Evolutionary conservation across 2,113 vertebrate species (phyloP).

Genomic region (Dinomys branickii): DNA sequence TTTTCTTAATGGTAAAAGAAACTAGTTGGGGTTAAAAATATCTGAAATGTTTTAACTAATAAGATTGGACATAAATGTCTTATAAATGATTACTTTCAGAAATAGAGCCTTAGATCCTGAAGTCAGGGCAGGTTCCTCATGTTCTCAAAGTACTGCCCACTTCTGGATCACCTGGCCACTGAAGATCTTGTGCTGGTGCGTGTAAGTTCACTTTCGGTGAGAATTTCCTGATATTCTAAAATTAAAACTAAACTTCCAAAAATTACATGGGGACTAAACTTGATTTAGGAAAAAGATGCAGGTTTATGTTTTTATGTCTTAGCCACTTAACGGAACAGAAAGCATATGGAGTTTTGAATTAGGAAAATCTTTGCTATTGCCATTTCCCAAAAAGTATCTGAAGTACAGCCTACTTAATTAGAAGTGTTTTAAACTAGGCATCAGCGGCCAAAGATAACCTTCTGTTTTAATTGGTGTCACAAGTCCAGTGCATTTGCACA

Average conservation of each 20-base stretch:
- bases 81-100: background rate
- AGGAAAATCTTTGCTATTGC: background rate
- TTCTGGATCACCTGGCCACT: background rate
- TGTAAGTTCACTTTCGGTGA: background rate
- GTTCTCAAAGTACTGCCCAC: background rate
- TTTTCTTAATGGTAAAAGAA: constrained; percentile 16
- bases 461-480: constrained; percentile 45
- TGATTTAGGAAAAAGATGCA: constrained; percentile 22
- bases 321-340: background rate
- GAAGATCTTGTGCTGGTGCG: background rate
- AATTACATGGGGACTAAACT: background rate
- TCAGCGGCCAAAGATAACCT: background rate
- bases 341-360: background rate
- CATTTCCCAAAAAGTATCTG: background rate
- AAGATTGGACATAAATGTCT: background rate
- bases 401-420: background rate
- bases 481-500: background rate
- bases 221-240: constrained; percentile 3
- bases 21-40: background rate
- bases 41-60: background rate
- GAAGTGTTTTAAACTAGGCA: constrained; percentile 11
- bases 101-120: constrained; percentile 1
- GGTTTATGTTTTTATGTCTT: background rate
- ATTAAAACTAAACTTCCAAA: background rate
- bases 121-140: background rate